Conservation (phyloP, 2,888 invertebrate genomes). For the Pemphredon lugubris region DNA sequence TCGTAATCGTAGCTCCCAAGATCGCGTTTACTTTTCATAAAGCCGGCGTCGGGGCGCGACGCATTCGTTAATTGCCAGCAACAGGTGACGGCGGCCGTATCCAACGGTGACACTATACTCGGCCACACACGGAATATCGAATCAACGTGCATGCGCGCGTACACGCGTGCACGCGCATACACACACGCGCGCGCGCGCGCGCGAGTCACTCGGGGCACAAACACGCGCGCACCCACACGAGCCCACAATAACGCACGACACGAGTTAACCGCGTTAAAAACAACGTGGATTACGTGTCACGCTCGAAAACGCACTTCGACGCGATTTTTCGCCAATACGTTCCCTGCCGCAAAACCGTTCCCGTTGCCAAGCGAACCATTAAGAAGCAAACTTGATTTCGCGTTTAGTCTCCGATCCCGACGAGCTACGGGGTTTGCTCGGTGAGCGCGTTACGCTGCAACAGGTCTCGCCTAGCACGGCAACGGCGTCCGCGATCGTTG, state of each 20-base stretch:
- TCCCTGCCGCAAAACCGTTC: neutral
- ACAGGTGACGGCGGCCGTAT: constrained; percentile 70
- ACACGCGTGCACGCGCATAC: too few relatives aligned
- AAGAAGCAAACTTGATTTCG: constrained; percentile 1
- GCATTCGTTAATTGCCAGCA: constrained; percentile 73
- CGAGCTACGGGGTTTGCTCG: too few relatives aligned
- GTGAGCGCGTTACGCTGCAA: too few relatives aligned
- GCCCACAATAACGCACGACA: too few relatives aligned
- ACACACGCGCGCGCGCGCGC: too few relatives aligned
- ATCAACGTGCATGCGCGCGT: constrained; percentile 27
- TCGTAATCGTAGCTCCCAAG: constrained; percentile 26
- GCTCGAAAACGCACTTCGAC: constrained; percentile 4
- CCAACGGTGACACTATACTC: constrained; percentile 48
- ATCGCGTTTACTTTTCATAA: constrained; percentile 55
- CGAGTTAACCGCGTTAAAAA: constrained; percentile 51
- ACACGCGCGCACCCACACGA: too few relatives aligned
- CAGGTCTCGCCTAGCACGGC: too few relatives aligned
- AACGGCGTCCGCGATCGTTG: too few relatives aligned
- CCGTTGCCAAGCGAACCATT: neutral
- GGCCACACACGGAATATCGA: constrained; percentile 57
- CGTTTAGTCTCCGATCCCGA: neutral
- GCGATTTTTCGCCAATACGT: constrained; percentile 12
- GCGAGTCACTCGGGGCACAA: too few relatives aligned
- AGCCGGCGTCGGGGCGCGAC: constrained; percentile 47
- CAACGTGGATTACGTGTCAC: constrained; percentile 35